Conservation (phyloP, 2,888 invertebrate species). For the Chrysomela aeneicollis region DNA sequence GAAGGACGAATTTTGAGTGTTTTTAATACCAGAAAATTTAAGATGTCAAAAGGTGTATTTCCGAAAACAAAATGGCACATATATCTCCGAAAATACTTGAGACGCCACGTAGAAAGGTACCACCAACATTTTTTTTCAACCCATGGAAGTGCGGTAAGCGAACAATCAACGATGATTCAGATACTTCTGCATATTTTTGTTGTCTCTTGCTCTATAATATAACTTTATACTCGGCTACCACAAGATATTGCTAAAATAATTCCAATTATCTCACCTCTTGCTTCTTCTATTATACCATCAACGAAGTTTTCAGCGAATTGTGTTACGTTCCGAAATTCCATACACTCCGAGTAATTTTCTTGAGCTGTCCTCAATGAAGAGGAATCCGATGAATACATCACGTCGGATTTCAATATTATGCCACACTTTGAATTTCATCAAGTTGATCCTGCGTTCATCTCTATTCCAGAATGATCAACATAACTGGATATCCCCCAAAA, state of each 20-base stretch:
- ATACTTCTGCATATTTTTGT: no score
- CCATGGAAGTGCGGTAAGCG: no score
- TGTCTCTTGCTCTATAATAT: no score
- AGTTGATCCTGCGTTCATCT: background rate
- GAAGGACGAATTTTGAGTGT: no score
- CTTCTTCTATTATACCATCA: slow-evolving; percentile 25
- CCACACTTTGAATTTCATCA: background rate
- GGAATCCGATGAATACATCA: background rate
- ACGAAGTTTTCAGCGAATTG: slow-evolving; percentile 35
- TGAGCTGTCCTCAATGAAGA: background rate
- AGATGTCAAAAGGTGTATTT: no score
- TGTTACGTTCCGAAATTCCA: slow-evolving; percentile 25
- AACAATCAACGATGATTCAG: no score
- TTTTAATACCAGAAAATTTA: no score
- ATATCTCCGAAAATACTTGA: no score
- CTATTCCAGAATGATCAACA: background rate
- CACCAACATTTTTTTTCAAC: no score
- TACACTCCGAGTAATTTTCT: slow-evolving; percentile 10
- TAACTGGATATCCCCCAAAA: background rate
- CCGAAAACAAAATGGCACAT: no score
- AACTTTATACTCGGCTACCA: no score
- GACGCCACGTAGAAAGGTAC: no score
- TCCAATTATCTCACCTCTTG: slow-evolving; percentile 27
- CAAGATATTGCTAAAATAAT: background rate
- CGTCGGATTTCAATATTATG: background rate